These are phyloP conservation scores for Arctocebus calabarensis DNA, from an alignment of 2,797 vertebrate genomes.

Conservation along the genomic window DNA sequence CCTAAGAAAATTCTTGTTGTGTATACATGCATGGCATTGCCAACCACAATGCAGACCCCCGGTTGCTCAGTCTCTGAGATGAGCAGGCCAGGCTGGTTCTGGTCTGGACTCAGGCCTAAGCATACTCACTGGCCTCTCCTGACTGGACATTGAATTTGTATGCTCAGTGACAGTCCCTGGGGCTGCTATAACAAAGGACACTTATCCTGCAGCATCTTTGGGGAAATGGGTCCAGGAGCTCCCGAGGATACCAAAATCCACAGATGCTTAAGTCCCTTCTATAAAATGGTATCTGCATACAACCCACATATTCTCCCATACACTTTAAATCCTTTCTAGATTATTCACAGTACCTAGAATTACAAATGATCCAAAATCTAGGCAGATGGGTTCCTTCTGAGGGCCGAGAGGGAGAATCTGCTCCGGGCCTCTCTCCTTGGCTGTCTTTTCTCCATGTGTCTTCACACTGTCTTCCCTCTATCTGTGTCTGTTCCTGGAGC, in stretches of 20 bases:
- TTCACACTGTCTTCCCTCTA: background rate
- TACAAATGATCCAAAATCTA: background rate
- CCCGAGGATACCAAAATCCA: background rate
- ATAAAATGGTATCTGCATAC: background rate
- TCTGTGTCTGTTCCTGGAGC: background rate
- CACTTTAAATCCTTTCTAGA: background rate
- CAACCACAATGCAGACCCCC: background rate
- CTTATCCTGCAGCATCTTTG: background rate
- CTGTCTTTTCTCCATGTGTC: background rate
- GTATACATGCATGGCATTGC: background rate
- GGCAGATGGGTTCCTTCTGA: background rate
- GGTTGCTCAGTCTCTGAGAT: background rate
- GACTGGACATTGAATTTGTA: background rate
- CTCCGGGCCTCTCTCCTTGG: background rate
- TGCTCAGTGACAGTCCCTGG: background rate
- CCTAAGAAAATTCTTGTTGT: background rate
- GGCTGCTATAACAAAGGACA: background rate
- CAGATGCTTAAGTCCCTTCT: background rate
- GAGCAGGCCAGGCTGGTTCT: background rate
- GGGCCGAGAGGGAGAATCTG: background rate
- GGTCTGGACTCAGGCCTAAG: no score
- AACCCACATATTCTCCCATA: background rate
- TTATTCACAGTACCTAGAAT: background rate
- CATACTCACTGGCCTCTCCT: background rate
- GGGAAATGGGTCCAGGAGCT: background rate